Percentiles rank a stretch among this genome's conserved stretches.
Conservation (phyloP, 2,113 vertebrate species). For the Pterocles burchelli region DNA sequence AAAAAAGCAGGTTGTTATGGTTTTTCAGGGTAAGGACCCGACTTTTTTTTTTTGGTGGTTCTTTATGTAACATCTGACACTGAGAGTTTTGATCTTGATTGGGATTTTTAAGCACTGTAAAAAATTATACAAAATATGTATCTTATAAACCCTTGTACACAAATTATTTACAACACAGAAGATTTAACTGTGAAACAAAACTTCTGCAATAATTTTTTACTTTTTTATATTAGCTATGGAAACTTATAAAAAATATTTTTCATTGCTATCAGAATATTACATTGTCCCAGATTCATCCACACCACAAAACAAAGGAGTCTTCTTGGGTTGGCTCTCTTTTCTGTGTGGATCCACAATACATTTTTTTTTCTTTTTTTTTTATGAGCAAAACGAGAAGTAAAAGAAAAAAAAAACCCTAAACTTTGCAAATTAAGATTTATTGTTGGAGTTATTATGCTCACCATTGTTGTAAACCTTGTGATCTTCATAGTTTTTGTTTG, state of each 20-base stretch:
- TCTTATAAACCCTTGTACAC: background rate
- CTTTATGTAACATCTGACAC: background rate
- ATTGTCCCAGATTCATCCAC: background rate
- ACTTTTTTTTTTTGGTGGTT: background rate
- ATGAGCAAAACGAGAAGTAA: background rate
- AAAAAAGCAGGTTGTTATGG: rapidly evolving
- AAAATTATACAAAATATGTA: background rate
- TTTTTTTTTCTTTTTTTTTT: background rate
- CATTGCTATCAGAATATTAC: background rate
- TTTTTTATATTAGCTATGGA: background rate
- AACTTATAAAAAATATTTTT: background rate
- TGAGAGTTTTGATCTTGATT: background rate
- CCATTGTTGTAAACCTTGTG: background rate
- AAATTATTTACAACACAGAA: background rate
- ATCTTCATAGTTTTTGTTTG: background rate
- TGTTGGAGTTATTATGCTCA: background rate
- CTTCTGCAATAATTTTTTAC: background rate
- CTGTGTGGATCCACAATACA: background rate
- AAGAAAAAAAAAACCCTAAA: background rate
- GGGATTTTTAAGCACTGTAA: background rate
- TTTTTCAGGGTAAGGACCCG: background rate
- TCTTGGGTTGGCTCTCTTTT: background rate
- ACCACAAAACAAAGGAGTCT: background rate
- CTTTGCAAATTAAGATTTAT: conserved; percentile 12
- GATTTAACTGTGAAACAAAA: background rate